phyloP scores from a whole-genome alignment of 2,113 vertebrate genomes.

The Pseudorectes ferrugineus region DNA sequence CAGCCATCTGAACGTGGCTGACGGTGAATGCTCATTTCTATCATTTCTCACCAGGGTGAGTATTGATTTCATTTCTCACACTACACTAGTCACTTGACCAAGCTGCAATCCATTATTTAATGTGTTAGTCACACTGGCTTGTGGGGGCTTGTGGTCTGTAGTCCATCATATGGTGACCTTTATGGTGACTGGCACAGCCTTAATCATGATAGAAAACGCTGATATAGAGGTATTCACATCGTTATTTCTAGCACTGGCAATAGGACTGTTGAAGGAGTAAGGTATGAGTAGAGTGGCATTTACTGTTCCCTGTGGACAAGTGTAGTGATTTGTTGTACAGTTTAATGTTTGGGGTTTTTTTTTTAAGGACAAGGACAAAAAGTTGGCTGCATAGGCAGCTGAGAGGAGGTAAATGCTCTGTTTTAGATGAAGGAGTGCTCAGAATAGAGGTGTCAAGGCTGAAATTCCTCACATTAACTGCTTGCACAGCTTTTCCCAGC shows the following conservation, averaged over 20 bases:
- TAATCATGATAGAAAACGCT: not conserved
- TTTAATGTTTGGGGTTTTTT: not conserved
- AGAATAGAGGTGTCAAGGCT: not conserved
- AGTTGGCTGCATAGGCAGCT: not conserved
- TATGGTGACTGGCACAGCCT: not conserved
- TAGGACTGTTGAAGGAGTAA: not conserved
- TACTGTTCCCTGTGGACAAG: not conserved
- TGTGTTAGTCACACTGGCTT: not conserved
- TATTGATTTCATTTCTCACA: constrained; percentile 41
- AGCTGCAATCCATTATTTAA: constrained; percentile 9
- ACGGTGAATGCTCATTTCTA: not conserved
- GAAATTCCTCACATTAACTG: not conserved
- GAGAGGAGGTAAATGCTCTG: not conserved
- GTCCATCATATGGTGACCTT: constrained; percentile 32
- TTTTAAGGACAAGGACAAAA: constrained; percentile 21
- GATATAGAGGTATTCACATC: not conserved
- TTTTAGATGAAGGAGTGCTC: not conserved
- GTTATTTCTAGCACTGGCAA: not conserved
- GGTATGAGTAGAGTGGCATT: not conserved
- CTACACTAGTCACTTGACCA: constrained; percentile 5
- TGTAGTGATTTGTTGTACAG: not conserved
- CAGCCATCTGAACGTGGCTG: not conserved
- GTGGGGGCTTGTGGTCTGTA: not conserved
- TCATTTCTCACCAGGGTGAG: constrained; percentile 6
- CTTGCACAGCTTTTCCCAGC: not conserved